phyloP scores from a whole-genome alignment of 1,140 invertebrate species.

The Drosophila melanica region DNA sequence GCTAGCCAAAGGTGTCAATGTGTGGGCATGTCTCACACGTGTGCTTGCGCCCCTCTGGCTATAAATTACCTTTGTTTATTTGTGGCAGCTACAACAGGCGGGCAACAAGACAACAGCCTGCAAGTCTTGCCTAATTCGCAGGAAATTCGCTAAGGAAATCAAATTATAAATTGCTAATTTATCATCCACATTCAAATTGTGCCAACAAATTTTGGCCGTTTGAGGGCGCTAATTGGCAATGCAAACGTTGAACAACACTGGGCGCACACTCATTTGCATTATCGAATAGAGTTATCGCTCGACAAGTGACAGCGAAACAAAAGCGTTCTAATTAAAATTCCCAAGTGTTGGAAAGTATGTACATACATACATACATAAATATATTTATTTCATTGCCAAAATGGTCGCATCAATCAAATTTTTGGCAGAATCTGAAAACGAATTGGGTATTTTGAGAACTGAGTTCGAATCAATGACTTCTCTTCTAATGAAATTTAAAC shows the following conservation, averaged over 20 bases:
- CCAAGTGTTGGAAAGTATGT: slow-evolving; percentile 47
- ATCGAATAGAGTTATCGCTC: slow-evolving; percentile 52
- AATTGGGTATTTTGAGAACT: slow-evolving; percentile 24
- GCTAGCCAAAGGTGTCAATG: slow-evolving; percentile 67
- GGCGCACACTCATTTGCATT: slow-evolving; percentile 36
- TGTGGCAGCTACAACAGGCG: slow-evolving; percentile 30
- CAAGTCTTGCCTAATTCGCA: slow-evolving; percentile 20
- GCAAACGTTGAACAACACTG: background rate
- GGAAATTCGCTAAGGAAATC: slow-evolving; percentile 77
- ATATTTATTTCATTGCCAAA: slow-evolving; percentile 51
- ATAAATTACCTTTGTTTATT: slow-evolving; percentile 75
- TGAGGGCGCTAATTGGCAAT: slow-evolving; percentile 50
- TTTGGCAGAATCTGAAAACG: slow-evolving; percentile 28
- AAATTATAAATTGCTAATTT: slow-evolving; percentile 77
- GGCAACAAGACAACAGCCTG: slow-evolving; percentile 26
- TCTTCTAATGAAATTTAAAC: slow-evolving; percentile 39
- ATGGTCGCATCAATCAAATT: slow-evolving; percentile 69
- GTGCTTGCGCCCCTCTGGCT: slow-evolving; percentile 52
- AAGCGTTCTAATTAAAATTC: slow-evolving; percentile 74
- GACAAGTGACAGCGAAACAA: slow-evolving; percentile 51
- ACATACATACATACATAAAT: too few relatives aligned
- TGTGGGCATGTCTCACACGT: slow-evolving; percentile 73
- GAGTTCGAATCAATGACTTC: slow-evolving; percentile 57
- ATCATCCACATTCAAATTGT: slow-evolving; percentile 51
- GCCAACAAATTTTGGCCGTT: slow-evolving; percentile 18